Evolutionary conservation across 2,113 vertebrate species (phyloP), one percentile per base, ranked within the genome.

Genomic region (Parotia lawesii): DNA sequence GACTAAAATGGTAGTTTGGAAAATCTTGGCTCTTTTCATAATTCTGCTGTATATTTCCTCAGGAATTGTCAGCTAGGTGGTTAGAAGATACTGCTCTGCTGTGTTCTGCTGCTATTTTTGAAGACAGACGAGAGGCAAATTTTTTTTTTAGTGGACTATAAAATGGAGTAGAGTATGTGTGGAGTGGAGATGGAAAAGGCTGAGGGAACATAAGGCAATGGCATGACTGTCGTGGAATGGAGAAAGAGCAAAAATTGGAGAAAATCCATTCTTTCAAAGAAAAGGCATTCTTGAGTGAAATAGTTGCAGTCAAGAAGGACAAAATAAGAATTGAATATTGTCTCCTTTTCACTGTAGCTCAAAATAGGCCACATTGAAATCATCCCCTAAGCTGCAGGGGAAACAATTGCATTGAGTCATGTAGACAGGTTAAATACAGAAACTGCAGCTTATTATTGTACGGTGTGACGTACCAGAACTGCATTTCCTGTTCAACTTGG

Each of bases 341-440:
- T 35, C 15, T 81, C 10, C 13, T 76, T 94, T 77, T 81, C 21
- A 21, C 33, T 42, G 33, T 67, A 42, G 44, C 62, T 94, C 22
- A 5, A 47, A 78, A 81, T 28, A 78, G 47, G 28, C 54, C 44
- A 10, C 29, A 31, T 33, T 87, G 58, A 73, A 95, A 35, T 83
- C 18, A 47, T 93, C 4, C 54, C 14, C 11, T 42, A 56, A 70
- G 24, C 44, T 88, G 25, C 57, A 75, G 54, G 44, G 74, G 53
- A 85, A 87, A 74, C 67, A 86, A 76, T 85, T 92, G 69, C 50
- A 14, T 76, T 62, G 93, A 90, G 74, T 94, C 60, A 56, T 73
- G 64, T 42, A 61, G 65, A 38, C 80, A 78, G 73, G 65, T 93
- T 94, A 82, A 91, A 95, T 82, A 89, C 66, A 91, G 89, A 87